Base-by-base conservation (phyloP, 2,888 invertebrate genomes). In the Tetropium fuscum region DNA sequence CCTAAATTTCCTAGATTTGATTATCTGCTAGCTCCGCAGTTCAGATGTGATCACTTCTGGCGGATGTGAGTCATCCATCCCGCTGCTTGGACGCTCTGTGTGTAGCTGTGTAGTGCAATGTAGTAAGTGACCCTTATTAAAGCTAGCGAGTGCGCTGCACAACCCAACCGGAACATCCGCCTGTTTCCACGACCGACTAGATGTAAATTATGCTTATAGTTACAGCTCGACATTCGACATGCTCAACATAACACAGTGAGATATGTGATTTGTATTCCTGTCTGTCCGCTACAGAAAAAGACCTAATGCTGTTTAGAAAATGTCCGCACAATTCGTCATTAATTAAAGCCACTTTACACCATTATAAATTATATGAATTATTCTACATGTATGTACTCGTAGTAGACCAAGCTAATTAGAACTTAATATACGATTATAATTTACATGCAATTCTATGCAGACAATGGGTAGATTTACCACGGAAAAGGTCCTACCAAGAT, bases 21-120 rank as follows among this genome's bases (percentile, higher is more conserved):
- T n/a, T n/a, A n/a, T n/a, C n/a, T n/a, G n/a, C n/a, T n/a, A n/a
- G n/a, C n/a, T n/a, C 54, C 25, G 10, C 38, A 18, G n/a, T 19
- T 51, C 36, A 56, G 40, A 57, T 60, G 55, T 60, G 60, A 56
- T 55, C 56, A 60, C 48, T 63, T 45, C 55, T 36, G 48, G 30
- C 60, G 65, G 65, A 66, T 56, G 47, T 66, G 65, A 66, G 36
- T 66, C 65, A 66, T 25, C 32, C 27, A 8, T 3, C 27, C 30
- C 44, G 15, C 27, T 15, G 15, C 27, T 16, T 44, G 25, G 25
- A 13, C 30, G 44, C 13, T 19, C n/a, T 27, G 8, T 27, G 34
- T 34, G 36, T 54, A 38, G 15, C 36, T 11, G 44, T 18, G 32
- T 15, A n/a, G n/a, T n/a, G n/a, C n/a, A n/a, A 30, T 8, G 38